Evolutionary conservation across 2,113 vertebrate genomes (phyloP), one percentile per base, ranked within the genome.

Genomic region (Apteryx owenii): DNA sequence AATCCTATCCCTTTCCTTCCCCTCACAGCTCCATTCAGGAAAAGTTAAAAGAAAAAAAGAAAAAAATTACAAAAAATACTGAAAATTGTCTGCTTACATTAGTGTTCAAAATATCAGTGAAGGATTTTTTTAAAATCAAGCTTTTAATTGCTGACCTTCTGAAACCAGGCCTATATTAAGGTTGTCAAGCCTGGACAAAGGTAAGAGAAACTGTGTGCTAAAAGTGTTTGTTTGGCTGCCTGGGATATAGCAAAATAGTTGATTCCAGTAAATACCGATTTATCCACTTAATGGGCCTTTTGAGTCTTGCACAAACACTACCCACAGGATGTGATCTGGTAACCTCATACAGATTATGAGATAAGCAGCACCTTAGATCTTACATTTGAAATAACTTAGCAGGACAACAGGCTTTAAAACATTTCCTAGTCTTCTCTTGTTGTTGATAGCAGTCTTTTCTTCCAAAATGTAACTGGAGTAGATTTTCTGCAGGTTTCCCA

Each of bases 401-500:
- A 70, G 22, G 3, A 2, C 58, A 33, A 2, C 1, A 14, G 36
- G 23, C 46, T 53, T 7, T 38, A 26, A 26, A 40, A 2, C 8
- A 0, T 3, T 23, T 12, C 60, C 82, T 16, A 15, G 9, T 13
- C 71, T 5, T 3, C 64, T 5, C 22, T 53, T 28, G 36, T 20
- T 60, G 18, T 38, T 54, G 23, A 11, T 12, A 38, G 51, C 17
- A 29, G 26, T 60, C 56, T 58, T 21, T 21, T 12, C 4, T 56
- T 12, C 25, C 82, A 65, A 25, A 23, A 29, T 3, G 0, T 0
- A 2, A 0, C 2, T 0, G n/a, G 12, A 68, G 25, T 0, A 78
- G 12, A 2, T 19, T 25, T 20, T 1, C 71, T 40, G 73, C 62
- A 46, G 70, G 0, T 19, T n/a, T 60, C 86, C 61, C 78, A 11